phyloP scores from a whole-genome alignment of 1,140 invertebrate species.

The Chironomus striatipennis region DNA sequence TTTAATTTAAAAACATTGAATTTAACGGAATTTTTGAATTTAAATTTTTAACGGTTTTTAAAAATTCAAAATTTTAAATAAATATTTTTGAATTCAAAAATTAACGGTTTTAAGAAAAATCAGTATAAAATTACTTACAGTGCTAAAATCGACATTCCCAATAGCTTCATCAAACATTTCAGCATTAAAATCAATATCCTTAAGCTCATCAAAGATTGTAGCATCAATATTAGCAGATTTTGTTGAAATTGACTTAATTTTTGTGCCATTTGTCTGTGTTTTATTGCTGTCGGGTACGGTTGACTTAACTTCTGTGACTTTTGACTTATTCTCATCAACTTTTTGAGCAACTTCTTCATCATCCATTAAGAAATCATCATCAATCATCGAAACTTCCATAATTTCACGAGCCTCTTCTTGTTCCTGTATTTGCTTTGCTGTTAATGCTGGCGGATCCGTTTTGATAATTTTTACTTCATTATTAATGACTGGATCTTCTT shows the following conservation, averaged over 20 bases:
- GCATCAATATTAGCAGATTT: conserved; percentile 27
- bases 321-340: background rate
- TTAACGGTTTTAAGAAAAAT: background rate
- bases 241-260: conserved; percentile 6
- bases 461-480: background rate
- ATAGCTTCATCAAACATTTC: conserved; percentile 29
- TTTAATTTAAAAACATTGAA: too few relatives aligned
- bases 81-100: too few relatives aligned
- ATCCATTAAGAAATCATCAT: background rate
- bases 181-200: conserved; percentile 38
- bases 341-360: background rate
- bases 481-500: background rate
- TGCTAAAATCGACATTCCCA: conserved; percentile 21
- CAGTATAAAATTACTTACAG: conserved; percentile 31
- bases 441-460: background rate
- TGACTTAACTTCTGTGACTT: background rate
- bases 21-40: background rate
- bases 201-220: conserved; percentile 30
- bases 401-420: background rate
- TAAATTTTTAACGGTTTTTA: background rate
- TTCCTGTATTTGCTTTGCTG: background rate
- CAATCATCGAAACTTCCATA: background rate
- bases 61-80: too few relatives aligned
- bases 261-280: background rate
- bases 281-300: too few relatives aligned